Evolutionary conservation across 2,113 vertebrate species (phyloP).

Genomic region (Ginglymostoma cirratum): DNA sequence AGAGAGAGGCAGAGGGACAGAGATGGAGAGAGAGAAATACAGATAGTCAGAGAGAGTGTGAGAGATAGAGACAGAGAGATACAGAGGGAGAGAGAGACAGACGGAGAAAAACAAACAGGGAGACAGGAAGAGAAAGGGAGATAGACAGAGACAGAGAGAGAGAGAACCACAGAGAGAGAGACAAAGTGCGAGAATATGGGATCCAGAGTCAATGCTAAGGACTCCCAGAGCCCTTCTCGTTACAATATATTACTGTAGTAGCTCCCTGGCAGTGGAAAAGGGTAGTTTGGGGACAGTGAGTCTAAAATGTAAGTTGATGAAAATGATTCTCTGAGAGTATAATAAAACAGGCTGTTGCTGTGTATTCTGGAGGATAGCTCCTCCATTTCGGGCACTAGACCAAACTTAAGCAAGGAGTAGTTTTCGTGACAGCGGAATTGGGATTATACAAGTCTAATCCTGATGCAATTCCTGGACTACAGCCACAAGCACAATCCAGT

Average conservation of each 20-base stretch:
- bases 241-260: background rate
- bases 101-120: too few relatives aligned
- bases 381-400: background rate
- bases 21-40: too few relatives aligned
- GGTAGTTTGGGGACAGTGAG: too few relatives aligned
- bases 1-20: too few relatives aligned
- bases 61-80: too few relatives aligned
- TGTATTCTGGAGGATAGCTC: background rate
- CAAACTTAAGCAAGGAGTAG: background rate
- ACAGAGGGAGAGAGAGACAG: too few relatives aligned
- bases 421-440: background rate
- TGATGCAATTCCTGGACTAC: background rate
- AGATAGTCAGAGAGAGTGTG: too few relatives aligned
- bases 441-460: background rate
- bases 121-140: background rate
- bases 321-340: background rate
- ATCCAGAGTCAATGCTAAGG: background rate
- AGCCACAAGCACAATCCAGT: background rate
- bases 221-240: background rate
- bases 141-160: too few relatives aligned
- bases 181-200: too few relatives aligned
- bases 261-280: too few relatives aligned
- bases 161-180: too few relatives aligned
- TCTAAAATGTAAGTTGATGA: background rate
- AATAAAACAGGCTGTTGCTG: background rate